A percentile compares a stretch with the other conserved stretches of the same genome.
Evolutionary conservation across 1,140 invertebrate genomes (phyloP).

Genomic region (Brachionus manjavacas): DNA sequence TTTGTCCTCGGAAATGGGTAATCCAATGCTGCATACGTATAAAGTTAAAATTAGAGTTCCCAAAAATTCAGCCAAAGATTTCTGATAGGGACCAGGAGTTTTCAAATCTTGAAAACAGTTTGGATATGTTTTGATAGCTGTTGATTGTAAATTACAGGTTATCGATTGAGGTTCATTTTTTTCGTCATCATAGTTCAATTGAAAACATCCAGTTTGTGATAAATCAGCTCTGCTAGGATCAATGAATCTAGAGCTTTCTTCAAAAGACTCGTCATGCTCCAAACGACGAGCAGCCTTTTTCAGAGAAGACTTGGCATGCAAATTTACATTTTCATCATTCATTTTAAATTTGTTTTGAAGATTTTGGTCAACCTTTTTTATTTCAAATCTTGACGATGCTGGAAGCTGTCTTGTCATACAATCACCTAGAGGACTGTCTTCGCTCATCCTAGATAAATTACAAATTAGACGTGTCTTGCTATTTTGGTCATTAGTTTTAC

Average conservation of each 20-base stretch:
- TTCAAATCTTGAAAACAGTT: constrained; percentile 17
- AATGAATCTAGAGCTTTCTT: neutral
- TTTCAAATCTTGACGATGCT: neutral
- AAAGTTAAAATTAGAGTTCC: constrained; percentile 33
- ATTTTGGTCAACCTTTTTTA: neutral
- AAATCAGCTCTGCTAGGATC: neutral
- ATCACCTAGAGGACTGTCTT: neutral
- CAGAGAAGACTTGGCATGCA: neutral
- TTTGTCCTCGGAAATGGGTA: neutral
- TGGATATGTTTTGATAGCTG: neutral
- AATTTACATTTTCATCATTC: neutral
- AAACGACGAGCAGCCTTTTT: neutral
- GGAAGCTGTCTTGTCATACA: neutral
- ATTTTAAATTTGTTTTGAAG: neutral
- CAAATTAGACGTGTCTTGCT: neutral
- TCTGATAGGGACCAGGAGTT: neutral
- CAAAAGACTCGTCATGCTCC: neutral
- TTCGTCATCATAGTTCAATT: neutral
- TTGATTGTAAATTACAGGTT: neutral
- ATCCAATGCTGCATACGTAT: neutral
- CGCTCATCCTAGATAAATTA: neutral
- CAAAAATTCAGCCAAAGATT: constrained; percentile 1
- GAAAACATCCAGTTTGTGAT: neutral
- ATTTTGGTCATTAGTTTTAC: neutral
- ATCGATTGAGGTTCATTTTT: constrained; percentile 16